Percentiles rank a stretch among this genome's conserved stretches.
phyloP scores from a whole-genome alignment of 53 echinoderm and acorn worm species.

The Echinarachnius parma region DNA sequence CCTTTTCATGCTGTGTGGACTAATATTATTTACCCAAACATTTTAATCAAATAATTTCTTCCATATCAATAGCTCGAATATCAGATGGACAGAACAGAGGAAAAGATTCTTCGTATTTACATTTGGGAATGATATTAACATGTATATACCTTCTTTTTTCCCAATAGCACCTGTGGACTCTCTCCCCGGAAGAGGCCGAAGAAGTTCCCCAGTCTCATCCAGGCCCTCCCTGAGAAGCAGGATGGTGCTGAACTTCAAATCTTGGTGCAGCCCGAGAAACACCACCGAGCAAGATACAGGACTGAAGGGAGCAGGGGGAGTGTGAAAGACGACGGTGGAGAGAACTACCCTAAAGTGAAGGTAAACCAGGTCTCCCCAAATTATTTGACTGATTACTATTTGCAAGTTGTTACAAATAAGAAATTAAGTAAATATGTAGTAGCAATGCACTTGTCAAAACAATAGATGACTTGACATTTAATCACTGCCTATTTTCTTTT shows the following conservation, averaged over 20 bases:
- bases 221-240: conserved; percentile 60
- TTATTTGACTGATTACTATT: no score
- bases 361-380: conserved; percentile 38
- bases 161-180: conserved; percentile 35
- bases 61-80: no score
- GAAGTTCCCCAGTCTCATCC: conserved; percentile 65
- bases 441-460: no score
- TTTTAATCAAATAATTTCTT: no score
- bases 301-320: conserved; percentile 97
- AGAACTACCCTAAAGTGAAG: conserved; percentile 77
- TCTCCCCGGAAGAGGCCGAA: conserved; percentile 47
- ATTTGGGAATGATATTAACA: neutral
- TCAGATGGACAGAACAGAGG: no score
- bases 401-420: no score
- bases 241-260: conserved; percentile 66
- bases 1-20: conserved; percentile 48
- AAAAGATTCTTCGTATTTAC: no score
- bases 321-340: conserved; percentile 96
- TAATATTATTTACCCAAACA: conserved; percentile 10
- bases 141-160: conserved; percentile 7
- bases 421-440: no score
- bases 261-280: conserved; percentile 86
- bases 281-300: conserved; percentile 90
- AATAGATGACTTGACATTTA: no score
- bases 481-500: no score